phyloP scores from a whole-genome alignment of 2,888 invertebrate genomes.

The Athalia rosae region DNA sequence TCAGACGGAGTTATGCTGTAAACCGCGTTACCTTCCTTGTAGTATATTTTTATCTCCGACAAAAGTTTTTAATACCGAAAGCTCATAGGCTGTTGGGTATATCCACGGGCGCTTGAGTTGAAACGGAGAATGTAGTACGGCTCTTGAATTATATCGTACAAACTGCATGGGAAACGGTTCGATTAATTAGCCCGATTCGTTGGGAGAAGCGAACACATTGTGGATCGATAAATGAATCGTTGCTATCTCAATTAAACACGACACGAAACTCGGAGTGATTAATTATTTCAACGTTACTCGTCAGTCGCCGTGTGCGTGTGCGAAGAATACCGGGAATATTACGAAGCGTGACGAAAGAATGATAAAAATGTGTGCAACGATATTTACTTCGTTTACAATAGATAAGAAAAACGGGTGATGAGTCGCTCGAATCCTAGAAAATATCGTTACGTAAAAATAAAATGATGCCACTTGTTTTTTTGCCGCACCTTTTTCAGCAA shows the following conservation, averaged over 20 bases:
- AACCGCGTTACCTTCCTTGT: conserved; percentile 20
- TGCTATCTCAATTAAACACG: conserved; percentile 19
- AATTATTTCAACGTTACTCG: neutral
- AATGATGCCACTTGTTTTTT: neutral
- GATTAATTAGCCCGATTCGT: neutral
- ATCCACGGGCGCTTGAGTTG: conserved; percentile 24
- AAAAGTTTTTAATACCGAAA: neutral
- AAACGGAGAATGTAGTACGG: neutral
- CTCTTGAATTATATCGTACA: too few relatives aligned
- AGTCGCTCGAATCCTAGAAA: too few relatives aligned
- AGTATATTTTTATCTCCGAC: conserved; percentile 26
- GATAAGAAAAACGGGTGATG: too few relatives aligned
- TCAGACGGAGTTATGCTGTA: neutral
- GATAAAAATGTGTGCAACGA: too few relatives aligned
- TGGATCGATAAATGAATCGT: conserved; percentile 32
- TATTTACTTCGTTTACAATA: too few relatives aligned
- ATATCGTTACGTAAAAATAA: too few relatives aligned
- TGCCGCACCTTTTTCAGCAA: neutral
- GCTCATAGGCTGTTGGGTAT: conserved; percentile 12
- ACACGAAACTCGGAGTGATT: neutral
- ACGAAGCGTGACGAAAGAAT: too few relatives aligned
- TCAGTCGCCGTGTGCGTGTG: neutral
- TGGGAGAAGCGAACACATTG: neutral
- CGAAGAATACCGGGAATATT: too few relatives aligned
- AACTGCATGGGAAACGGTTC: too few relatives aligned